Evolutionary conservation across 2,888 invertebrate species (phyloP), one percentile per base, ranked within the genome.

Genomic region (Aricia artaxerxes): DNA sequence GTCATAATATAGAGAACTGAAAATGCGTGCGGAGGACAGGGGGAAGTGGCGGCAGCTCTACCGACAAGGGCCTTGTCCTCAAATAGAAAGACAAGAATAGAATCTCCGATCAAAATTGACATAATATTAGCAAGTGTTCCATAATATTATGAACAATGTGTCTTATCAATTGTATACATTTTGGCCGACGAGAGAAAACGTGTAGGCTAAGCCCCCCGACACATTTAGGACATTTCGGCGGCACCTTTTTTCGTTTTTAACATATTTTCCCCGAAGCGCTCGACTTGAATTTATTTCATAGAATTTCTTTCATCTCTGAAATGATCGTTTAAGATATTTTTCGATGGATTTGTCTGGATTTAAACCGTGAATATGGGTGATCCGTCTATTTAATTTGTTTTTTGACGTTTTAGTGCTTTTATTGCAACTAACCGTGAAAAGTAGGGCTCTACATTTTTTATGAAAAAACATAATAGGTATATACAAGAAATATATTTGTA

Each of bases 211-310:
- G 57, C 16, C 57, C 57, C 16, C 57, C 16, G 16, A 16, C 82
- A 88, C 87, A 88, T 88, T 87, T 86, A 83, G 85, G 84, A 80
- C 83, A 82, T 80, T 76, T 81, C 82, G 84, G 80, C 83, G 80
- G 80, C 81, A 81, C 82, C 24, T 82, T 82, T 84, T 82, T 81
- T 76, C 75, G 16, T 49, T 79, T 78, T 79, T 64, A 75, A 79
- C 78, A 75, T 57, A 73, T 73, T 73, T 76, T 76, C 76, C 16
- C 57, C 53, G 76, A 76, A 76, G 31, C 76, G 53, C 35, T 53
- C 75, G 75, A 53, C 76, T 76, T 76, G 57, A 16, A 76, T 76
- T 76, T 57, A 76, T 53, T 76, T 53, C 76, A 49, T 76, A 76
- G 76, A 76, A 76, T 76, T 53, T 35, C 57, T 76, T 57, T 53